Conservation (phyloP, 2,797 vertebrate species). For the Odontamblyopus lacepedii region DNA sequence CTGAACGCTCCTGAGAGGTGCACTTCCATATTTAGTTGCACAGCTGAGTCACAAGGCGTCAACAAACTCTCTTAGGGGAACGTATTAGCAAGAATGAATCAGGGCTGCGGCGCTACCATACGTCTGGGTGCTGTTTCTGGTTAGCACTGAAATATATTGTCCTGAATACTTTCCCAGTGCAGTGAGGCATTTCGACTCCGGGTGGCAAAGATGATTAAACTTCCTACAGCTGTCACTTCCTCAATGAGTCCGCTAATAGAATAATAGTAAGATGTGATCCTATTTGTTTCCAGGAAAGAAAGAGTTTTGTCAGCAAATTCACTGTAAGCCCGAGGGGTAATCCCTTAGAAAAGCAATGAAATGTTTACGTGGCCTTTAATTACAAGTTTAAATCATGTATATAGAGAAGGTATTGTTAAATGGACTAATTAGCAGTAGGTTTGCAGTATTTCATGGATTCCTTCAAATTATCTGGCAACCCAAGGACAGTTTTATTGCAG, state of each 20-base stretch:
- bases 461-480: slow-evolving; percentile 3
- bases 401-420: not conserved
- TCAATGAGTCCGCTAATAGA: slow-evolving; percentile 15
- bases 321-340: not conserved
- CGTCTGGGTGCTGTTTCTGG: slow-evolving; percentile 24
- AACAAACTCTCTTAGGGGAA: slow-evolving; percentile 29
- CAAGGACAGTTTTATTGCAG: not conserved
- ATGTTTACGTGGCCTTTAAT: not conserved
- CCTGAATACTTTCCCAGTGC: slow-evolving; percentile 57
- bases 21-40: slow-evolving; percentile 70
- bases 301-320: not conserved
- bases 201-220: slow-evolving; percentile 60
- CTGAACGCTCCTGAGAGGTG: slow-evolving; percentile 37
- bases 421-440: not conserved
- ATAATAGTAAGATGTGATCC: not conserved
- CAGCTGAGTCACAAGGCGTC: slow-evolving; percentile 60
- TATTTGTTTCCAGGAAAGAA: not conserved
- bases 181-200: slow-evolving; percentile 55
- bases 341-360: too few species aligned
- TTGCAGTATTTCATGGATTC: not conserved
- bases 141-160: slow-evolving; percentile 32
- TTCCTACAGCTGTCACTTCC: slow-evolving; percentile 39
- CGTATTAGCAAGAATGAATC: slow-evolving; percentile 62
- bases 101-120: slow-evolving; percentile 46
- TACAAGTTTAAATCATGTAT: not conserved